Evolutionary conservation across 2,888 invertebrate genomes (phyloP).

Genomic region (Epiblema foenella): DNA sequence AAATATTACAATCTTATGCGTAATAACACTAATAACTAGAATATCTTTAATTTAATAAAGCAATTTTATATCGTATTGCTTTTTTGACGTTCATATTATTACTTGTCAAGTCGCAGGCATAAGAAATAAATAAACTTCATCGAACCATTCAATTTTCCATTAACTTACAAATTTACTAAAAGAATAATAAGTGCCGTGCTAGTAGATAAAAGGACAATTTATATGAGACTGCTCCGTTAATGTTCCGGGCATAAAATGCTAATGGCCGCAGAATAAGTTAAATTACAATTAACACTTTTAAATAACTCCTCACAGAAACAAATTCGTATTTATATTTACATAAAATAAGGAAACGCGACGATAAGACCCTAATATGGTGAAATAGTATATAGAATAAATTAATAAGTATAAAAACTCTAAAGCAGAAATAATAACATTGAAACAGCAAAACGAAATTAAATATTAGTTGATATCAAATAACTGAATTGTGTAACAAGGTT

Average conservation of each 20-base stretch:
- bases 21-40: too few relatives aligned
- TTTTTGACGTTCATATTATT: background rate
- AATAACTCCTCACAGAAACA: slow-evolving; percentile 50
- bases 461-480: background rate
- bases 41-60: background rate
- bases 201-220: slow-evolving; percentile 60
- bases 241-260: slow-evolving; percentile 45
- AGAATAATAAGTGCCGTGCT: slow-evolving; percentile 54
- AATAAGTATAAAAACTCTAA: background rate
- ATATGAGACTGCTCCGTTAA: slow-evolving; percentile 49
- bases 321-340: slow-evolving; percentile 60
- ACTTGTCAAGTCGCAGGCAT: slow-evolving; percentile 30
- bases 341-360: slow-evolving; percentile 52
- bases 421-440: background rate
- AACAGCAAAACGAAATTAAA: slow-evolving; percentile 2
- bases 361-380: slow-evolving; percentile 19
- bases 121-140: slow-evolving; percentile 56
- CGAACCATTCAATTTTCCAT: slow-evolving; percentile 62
- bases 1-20: too few relatives aligned
- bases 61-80: background rate
- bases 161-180: slow-evolving; percentile 61
- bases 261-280: slow-evolving; percentile 46
- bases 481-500: background rate
- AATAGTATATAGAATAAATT: slow-evolving; percentile 7
- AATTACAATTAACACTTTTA: slow-evolving; percentile 47